Evolutionary conservation across 1,140 invertebrate genomes (phyloP).

Genomic region (Dinothrombium tinctorium): DNA sequence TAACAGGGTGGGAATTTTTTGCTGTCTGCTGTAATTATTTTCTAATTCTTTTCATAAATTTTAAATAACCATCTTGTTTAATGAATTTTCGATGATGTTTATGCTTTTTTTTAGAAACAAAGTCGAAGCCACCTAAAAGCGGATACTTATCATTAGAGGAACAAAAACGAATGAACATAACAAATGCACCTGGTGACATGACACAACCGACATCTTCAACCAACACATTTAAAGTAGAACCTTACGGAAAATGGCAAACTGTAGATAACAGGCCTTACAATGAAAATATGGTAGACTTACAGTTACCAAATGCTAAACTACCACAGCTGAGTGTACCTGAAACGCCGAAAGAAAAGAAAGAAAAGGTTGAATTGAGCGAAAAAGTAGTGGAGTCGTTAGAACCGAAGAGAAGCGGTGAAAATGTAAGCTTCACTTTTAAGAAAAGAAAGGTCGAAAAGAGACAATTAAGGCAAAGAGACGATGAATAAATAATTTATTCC

Average conservation of each 20-base stretch:
- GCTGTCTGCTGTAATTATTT: no score
- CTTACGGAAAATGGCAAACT: constrained; percentile 6
- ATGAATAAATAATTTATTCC: no score
- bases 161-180: constrained; percentile 2
- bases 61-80: no score
- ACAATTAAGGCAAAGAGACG: no score
- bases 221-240: neutral
- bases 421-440: constrained; percentile 1
- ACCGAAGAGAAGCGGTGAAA: no score
- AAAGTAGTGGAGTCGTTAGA: constrained; percentile 2
- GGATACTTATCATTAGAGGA: constrained; percentile 5
- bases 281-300: constrained; percentile 1
- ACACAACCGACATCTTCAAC: neutral
- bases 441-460: neutral
- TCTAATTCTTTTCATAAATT: neutral
- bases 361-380: constrained; percentile 7
- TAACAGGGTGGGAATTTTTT: no score
- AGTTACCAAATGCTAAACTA: constrained; percentile 3
- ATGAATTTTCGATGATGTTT: no score
- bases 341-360: neutral
- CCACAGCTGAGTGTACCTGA: neutral
- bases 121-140: constrained; percentile 2
- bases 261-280: neutral
- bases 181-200: neutral
- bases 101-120: constrained; percentile 9